A percentile compares a stretch with the other conserved stretches of the same genome.
Conservation (phyloP, 1,140 invertebrate species). For the Helicoverpa zea region DNA sequence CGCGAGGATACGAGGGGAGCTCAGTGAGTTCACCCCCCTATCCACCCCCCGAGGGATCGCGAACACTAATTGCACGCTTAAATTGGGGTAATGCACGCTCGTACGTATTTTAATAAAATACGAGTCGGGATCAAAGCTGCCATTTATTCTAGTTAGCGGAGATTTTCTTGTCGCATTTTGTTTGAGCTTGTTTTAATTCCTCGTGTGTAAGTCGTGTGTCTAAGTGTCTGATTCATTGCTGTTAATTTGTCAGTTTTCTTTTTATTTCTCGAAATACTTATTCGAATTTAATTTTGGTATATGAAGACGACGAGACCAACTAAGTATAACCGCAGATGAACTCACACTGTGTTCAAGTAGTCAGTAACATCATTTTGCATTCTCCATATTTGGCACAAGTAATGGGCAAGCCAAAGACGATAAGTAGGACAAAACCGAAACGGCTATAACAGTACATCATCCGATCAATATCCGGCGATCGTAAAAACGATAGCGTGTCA, state of each 20-base stretch:
- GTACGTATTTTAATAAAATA: constrained; percentile 82
- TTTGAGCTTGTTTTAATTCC: constrained; percentile 21
- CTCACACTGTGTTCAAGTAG: no score
- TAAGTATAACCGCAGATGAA: no score
- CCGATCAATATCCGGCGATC: constrained; percentile 37
- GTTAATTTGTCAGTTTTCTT: neutral
- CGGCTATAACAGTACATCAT: constrained; percentile 20
- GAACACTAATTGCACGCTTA: constrained; percentile 82
- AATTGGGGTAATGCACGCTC: constrained; percentile 85
- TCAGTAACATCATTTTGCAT: neutral
- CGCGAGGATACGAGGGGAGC: constrained; percentile 54
- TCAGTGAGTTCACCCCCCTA: constrained; percentile 49
- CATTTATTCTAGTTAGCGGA: constrained; percentile 82
- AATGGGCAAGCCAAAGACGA: neutral
- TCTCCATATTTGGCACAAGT: neutral
- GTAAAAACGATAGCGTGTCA: constrained; percentile 47
- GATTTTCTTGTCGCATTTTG: constrained; percentile 63
- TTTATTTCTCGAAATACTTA: neutral
- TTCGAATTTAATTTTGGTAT: no score
- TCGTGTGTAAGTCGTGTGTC: constrained; percentile 4
- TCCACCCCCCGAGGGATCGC: constrained; percentile 70
- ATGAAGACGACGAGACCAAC: no score
- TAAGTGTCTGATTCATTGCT: constrained; percentile 18
- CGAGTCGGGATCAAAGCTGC: constrained; percentile 76
- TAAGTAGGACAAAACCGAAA: constrained; percentile 5